Conservation (phyloP, 2,113 vertebrate genomes). For the Nyctereutes procyonoides region DNA sequence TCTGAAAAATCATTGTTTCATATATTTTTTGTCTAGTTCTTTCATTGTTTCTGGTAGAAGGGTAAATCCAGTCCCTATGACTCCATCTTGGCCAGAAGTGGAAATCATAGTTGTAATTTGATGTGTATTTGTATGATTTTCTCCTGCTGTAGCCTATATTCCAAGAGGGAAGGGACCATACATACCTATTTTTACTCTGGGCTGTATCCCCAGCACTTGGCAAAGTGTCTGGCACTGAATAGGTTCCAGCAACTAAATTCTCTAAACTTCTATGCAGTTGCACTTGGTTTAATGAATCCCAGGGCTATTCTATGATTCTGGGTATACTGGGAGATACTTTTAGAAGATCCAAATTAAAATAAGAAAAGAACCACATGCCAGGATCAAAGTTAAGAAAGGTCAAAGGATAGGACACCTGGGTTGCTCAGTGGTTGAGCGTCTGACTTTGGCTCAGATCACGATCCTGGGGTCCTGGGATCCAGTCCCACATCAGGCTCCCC, state of each 20-base stretch:
- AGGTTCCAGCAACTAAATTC: background rate
- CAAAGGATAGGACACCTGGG: background rate
- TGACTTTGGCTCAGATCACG: too few relatives aligned
- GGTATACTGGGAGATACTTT: background rate
- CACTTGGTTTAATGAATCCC: background rate
- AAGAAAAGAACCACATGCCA: background rate
- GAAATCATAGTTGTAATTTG: background rate
- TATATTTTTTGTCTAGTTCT: background rate
- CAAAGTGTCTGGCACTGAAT: background rate
- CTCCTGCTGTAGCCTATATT: background rate
- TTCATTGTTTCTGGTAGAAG: background rate
- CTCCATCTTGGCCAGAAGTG: background rate
- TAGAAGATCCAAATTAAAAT: background rate
- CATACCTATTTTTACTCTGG: background rate
- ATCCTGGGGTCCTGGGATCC: too few relatives aligned
- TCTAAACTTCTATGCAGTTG: background rate
- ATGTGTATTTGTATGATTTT: background rate
- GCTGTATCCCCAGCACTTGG: background rate
- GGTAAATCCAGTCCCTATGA: background rate
- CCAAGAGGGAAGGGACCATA: background rate
- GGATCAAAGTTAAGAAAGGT: background rate
- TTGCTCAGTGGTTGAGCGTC: too few relatives aligned
- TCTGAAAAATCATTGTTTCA: background rate
- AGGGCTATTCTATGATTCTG: background rate
- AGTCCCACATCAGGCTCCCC: too few relatives aligned